Base-by-base conservation (phyloP, 2,797 vertebrate species). In the Macropodus opercularis region DNA sequence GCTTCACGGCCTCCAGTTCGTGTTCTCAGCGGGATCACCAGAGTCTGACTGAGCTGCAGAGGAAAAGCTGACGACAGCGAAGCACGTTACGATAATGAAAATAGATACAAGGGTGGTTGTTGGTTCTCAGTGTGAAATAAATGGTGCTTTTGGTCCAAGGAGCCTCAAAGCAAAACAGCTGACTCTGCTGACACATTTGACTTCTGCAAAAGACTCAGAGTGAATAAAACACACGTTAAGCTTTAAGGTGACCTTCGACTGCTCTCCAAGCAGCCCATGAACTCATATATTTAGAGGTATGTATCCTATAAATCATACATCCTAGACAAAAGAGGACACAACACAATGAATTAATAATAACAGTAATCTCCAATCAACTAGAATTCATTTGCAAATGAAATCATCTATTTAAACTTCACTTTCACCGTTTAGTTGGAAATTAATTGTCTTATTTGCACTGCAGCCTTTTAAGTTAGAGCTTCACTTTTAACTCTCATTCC, bases 41-140 rank as follows among this genome's bases (percentile, higher is more conserved):
- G 55, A 49, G 46, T 53, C 44, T 50, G 59, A 63, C 56, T 34
- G 63, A 51, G 22, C 36, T 21, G 39, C 50, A 52, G 44, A 63
- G 65, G 47, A 64, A 64, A 17, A n/a, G 50, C 40, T 39, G 44
- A 41, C 21, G 51, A 49, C 36, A 34, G 44, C 19, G 17, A 39
- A 39, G 38, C 27, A 35, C 26, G 23, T 52, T 40, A 39, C 12
- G 1, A 27, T 24, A 44, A 53, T 70, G 14, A 29, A 40, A 53
- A 27, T 22, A 47, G 6, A 46, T 8, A 35, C 4, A 34, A 22
- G 23, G 35, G n/a, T 42, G 19, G 52, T 21, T 17, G 17, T 4
- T 41, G 38, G 10, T 34, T 54, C 46, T 50, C 13, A 36, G 6
- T 46, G 2, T 35, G 54, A 55, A 52, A 63, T 6, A 0, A 26